Evolutionary conservation across 2,888 invertebrate species (phyloP).

Genomic region (Thecophora atra): DNA sequence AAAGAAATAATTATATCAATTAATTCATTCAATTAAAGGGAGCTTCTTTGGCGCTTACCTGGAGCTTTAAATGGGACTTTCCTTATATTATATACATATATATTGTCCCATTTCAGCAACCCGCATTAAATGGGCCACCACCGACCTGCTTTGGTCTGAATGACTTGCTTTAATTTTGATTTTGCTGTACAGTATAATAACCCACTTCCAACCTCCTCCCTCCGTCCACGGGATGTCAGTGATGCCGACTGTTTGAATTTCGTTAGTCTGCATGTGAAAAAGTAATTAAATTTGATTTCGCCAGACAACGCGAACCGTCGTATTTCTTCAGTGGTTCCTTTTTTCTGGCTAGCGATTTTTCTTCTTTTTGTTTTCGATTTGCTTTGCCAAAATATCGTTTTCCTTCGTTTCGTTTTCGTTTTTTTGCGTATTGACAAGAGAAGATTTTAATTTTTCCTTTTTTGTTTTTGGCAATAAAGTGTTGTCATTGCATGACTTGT

Average conservation of each 20-base stretch:
- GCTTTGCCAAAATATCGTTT: background rate
- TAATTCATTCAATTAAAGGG: background rate
- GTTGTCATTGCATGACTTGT: slow-evolving; percentile 61
- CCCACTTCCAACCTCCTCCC: background rate
- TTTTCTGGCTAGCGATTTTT: background rate
- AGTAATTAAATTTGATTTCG: slow-evolving; percentile 60
- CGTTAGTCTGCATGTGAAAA: slow-evolving; percentile 53
- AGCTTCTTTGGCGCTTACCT: background rate
- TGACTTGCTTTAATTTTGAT: slow-evolving; percentile 3
- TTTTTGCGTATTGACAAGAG: background rate
- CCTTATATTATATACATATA: background rate
- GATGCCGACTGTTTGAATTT: slow-evolving; percentile 3
- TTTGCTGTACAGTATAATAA: background rate
- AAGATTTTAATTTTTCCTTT: slow-evolving; percentile 4
- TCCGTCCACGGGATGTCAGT: background rate
- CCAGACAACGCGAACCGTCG: slow-evolving; percentile 46
- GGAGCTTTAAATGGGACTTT: background rate
- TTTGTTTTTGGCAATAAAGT: slow-evolving; percentile 51
- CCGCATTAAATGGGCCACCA: background rate
- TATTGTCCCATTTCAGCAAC: background rate
- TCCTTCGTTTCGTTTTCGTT: background rate
- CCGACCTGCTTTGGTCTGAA: background rate
- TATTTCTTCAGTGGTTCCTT: background rate
- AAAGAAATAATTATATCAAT: background rate
- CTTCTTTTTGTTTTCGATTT: background rate